These are phyloP conservation scores for Saxidomus purpurata DNA, from an alignment of 1,140 invertebrate genomes.

Conservation along the genomic window DNA sequence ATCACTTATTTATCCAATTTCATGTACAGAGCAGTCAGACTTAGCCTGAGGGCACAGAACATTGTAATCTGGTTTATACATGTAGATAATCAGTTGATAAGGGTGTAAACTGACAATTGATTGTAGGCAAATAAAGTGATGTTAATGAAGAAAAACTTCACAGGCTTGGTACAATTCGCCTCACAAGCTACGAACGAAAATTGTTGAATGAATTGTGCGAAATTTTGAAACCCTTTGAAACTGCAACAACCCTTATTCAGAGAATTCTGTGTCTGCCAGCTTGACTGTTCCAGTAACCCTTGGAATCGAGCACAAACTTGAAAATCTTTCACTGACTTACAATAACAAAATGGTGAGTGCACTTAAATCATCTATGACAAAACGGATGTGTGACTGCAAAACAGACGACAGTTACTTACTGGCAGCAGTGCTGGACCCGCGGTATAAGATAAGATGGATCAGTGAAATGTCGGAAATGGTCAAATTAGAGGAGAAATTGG, in stretches of 20 bases:
- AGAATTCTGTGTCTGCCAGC: constrained; percentile 41
- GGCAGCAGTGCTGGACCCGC: constrained; percentile 52
- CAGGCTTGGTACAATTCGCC: not conserved
- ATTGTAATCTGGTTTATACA: too few relatives aligned
- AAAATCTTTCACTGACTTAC: constrained; percentile 29
- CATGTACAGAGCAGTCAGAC: too few relatives aligned
- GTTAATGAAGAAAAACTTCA: not conserved
- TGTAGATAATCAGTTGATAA: too few relatives aligned
- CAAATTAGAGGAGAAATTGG: too few relatives aligned
- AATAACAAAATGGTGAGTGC: constrained; percentile 26
- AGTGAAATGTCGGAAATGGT: too few relatives aligned
- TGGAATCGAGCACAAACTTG: constrained; percentile 28
- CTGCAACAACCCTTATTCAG: constrained; percentile 46
- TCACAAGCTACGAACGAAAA: not conserved
- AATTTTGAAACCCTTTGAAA: constrained; percentile 54
- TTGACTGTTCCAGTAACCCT: constrained; percentile 29
- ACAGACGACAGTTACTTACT: constrained; percentile 1
- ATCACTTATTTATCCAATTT: too few relatives aligned
- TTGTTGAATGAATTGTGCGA: constrained; percentile 19
- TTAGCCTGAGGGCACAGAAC: too few relatives aligned
- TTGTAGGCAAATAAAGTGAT: too few relatives aligned
- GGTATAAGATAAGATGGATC: constrained; percentile 41
- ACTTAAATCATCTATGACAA: constrained; percentile 7
- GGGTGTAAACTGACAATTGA: too few relatives aligned
- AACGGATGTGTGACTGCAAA: not conserved